These are phyloP conservation scores for Acanthornis magna DNA, from an alignment of 2,797 vertebrate species.

Conservation along the genomic window DNA sequence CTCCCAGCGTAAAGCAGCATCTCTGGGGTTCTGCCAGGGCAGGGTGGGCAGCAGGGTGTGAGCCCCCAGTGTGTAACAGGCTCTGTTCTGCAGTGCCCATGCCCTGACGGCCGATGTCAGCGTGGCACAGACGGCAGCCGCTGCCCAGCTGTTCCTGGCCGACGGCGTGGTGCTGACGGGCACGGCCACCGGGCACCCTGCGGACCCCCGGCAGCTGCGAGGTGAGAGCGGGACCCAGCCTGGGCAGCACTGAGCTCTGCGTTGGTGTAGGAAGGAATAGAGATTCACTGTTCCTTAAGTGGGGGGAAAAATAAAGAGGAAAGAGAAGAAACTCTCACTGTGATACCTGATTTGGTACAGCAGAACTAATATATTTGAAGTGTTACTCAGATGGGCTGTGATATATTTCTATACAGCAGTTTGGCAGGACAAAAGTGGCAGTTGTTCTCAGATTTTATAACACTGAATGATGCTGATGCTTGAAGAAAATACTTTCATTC, in stretches of 20 bases:
- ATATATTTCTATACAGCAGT: neutral
- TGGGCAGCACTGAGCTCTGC: neutral
- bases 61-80: fast-evolving
- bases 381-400: neutral
- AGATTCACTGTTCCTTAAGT: neutral
- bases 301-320: too few relatives aligned
- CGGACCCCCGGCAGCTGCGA: conserved; percentile 78
- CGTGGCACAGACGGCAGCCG: conserved; percentile 78
- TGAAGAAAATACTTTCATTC: neutral
- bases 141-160: conserved; percentile 87
- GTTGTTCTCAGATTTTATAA: neutral
- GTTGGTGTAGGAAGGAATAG: neutral
- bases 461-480: neutral
- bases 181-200: conserved; percentile 75
- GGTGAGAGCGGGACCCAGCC: conserved; percentile 68
- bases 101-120: conserved; percentile 83
- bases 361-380: neutral
- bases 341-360: neutral
- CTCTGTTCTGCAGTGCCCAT: conserved; percentile 76
- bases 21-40: neutral
- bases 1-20: neutral
- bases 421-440: neutral
- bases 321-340: too few relatives aligned
- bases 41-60: neutral
- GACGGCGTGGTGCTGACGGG: conserved; percentile 86